Percentiles rank a stretch among this genome's conserved stretches.
Conservation (phyloP, 37 sponge, comb jelly and placozoan species). For the Eunapius fragilis region DNA sequence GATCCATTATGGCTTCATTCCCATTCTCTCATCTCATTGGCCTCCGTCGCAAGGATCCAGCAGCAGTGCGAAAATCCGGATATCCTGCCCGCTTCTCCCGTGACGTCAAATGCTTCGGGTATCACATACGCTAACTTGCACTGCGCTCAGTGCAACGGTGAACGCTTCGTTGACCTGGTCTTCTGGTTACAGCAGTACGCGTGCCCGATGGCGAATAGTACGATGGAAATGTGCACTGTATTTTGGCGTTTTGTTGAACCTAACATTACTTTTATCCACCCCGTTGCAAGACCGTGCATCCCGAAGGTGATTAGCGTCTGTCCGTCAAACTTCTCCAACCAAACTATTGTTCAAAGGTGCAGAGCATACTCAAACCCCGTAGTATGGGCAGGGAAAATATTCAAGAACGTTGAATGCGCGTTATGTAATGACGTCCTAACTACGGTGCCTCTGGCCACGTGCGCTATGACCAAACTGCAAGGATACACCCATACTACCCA, state of each 20-base stretch:
- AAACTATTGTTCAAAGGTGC: not conserved
- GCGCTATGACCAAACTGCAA: not conserved
- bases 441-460: not conserved
- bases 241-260: not conserved
- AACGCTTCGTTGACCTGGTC: not conserved
- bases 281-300: not conserved
- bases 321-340: not conserved
- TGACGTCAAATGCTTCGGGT: conserved; percentile 33
- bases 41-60: not conserved
- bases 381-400: not conserved
- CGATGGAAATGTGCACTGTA: not conserved
- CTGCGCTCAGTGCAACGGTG: conserved; percentile 49
- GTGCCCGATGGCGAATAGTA: not conserved
- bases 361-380: not conserved
- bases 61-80: not conserved
- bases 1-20: not conserved
- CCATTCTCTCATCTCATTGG: not conserved
- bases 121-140: conserved; percentile 47
- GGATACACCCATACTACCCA: not conserved
- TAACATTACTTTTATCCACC: not conserved
- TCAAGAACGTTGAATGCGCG: not conserved
- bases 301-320: not conserved
- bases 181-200: not conserved
- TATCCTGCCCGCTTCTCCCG: not conserved
- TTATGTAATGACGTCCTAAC: not conserved